Percentiles rank a stretch among this genome's conserved stretches.
phyloP scores from a whole-genome alignment of 2,797 vertebrate genomes.

The Eulemur mongoz region DNA sequence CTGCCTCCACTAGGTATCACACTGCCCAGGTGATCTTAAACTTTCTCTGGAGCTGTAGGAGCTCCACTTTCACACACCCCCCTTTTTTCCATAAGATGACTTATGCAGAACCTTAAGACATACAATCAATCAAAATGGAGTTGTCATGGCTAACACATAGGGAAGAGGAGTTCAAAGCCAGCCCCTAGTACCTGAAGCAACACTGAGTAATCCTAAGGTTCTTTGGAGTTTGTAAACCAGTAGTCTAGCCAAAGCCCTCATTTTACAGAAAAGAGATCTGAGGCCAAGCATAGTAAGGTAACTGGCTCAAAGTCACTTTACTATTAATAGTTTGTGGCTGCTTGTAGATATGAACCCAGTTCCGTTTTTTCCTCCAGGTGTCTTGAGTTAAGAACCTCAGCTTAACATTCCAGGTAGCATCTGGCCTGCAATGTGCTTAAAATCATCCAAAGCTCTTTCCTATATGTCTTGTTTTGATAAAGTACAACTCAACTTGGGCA shows the following conservation, averaged over 20 bases:
- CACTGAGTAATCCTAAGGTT: background rate
- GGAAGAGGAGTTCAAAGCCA: background rate
- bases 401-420: background rate
- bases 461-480: background rate
- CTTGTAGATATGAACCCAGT: background rate
- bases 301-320: background rate
- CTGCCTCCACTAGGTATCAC: background rate
- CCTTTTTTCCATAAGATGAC: background rate
- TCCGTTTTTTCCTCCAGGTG: background rate
- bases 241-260: background rate
- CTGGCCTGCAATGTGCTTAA: background rate
- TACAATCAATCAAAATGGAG: background rate
- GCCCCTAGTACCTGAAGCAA: background rate
- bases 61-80: background rate
- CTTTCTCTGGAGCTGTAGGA: background rate
- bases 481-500: background rate
- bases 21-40: background rate
- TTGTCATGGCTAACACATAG: background rate
- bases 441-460: background rate
- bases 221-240: background rate
- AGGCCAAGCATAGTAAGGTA: background rate
- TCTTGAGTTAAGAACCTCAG: background rate
- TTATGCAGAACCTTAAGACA: background rate
- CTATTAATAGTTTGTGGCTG: background rate
- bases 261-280: background rate